Percentiles rank a stretch among this genome's conserved stretches.
phyloP scores from a whole-genome alignment of 2,888 invertebrate genomes.

The Crossocerus cetratus region DNA sequence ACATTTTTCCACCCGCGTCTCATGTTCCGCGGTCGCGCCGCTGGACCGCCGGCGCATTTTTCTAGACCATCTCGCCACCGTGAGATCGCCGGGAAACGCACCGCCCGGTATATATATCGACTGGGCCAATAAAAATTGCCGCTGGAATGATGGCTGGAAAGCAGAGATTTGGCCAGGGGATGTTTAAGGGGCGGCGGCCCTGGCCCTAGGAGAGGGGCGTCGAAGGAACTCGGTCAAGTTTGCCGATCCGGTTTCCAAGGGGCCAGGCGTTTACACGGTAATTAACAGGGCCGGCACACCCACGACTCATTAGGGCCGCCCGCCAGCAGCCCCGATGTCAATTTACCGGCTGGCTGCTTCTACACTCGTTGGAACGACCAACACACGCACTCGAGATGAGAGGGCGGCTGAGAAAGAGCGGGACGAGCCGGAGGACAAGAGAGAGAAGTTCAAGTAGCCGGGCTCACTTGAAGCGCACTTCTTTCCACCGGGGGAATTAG shows the following conservation, averaged over 20 bases:
- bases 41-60: not conserved
- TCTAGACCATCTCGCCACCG: not conserved
- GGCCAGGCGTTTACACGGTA: slow-evolving; percentile 45
- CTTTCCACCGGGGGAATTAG: too few relatives aligned
- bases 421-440: too few relatives aligned
- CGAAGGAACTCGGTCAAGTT: slow-evolving; percentile 51
- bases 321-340: slow-evolving; percentile 22
- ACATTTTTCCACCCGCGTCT: slow-evolving; percentile 36
- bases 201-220: too few relatives aligned
- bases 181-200: too few relatives aligned
- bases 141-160: too few relatives aligned
- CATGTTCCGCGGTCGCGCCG: slow-evolving; percentile 43
- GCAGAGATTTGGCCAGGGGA: too few relatives aligned
- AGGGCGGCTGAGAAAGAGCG: not conserved
- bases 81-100: slow-evolving; percentile 1
- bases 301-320: slow-evolving; percentile 39
- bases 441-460: too few relatives aligned
- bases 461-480: too few relatives aligned
- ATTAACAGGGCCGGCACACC: slow-evolving; percentile 52
- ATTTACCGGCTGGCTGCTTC: slow-evolving; percentile 31
- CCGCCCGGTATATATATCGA: too few relatives aligned
- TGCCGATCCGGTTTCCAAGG: slow-evolving; percentile 51
- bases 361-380: not conserved
- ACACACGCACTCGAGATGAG: slow-evolving; percentile 1
- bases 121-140: too few relatives aligned